Evolutionary conservation across 92 coral and sea anemone species (phyloP).

Genomic region (Muricea muricata): DNA sequence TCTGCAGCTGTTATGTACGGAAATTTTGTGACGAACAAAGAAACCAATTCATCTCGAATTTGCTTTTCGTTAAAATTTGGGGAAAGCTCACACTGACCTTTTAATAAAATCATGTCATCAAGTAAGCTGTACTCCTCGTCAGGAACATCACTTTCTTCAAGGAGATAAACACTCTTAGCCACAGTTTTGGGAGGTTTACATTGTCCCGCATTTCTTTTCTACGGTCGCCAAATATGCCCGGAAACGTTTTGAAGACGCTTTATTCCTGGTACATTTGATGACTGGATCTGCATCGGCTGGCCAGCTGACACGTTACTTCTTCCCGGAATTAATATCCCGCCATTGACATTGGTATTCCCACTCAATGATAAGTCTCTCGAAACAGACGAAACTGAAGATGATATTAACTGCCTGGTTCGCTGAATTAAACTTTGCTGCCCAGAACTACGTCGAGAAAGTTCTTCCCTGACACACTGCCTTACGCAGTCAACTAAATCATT

Average conservation of each 20-base stretch:
- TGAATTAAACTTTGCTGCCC: too few species aligned
- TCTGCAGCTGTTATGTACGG: conserved; percentile 38
- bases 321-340: too few species aligned
- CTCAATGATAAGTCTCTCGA: background rate
- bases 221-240: background rate
- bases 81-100: conserved; percentile 5
- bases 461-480: too few species aligned
- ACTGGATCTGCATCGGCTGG: too few species aligned
- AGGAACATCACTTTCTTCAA: background rate
- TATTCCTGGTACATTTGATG: background rate
- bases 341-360: too few species aligned
- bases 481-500: too few species aligned
- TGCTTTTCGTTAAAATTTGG: background rate
- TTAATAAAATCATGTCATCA: background rate
- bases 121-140: background rate
- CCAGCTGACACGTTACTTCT: too few species aligned
- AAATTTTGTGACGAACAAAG: too few species aligned
- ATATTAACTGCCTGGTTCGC: too few species aligned
- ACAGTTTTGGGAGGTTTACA: background rate
- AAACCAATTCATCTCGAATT: conserved; percentile 57
- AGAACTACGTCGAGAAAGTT: too few species aligned
- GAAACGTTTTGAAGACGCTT: background rate
- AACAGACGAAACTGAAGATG: background rate
- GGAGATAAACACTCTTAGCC: conserved; percentile 5
- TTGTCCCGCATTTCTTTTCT: background rate